Percentiles rank a stretch among this genome's conserved stretches.
Evolutionary conservation across 2,113 vertebrate species (phyloP).

Genomic region (Archocentrus centrarchus): DNA sequence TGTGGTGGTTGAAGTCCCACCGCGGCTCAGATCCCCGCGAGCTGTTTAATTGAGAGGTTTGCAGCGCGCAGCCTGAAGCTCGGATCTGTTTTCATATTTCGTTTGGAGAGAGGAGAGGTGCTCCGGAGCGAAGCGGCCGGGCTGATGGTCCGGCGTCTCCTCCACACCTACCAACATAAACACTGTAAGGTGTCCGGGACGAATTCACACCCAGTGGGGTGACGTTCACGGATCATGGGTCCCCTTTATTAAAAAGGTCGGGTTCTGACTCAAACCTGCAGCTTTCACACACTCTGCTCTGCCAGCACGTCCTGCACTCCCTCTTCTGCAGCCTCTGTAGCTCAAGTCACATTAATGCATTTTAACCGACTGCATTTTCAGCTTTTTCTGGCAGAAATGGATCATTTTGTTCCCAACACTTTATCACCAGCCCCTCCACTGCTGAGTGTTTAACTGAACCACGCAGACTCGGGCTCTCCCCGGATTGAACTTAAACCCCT

Average conservation of each 20-base stretch:
- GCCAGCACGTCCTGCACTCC: slow-evolving; percentile 14
- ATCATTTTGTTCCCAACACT: neutral
- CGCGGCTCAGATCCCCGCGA: neutral
- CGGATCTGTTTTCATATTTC: neutral
- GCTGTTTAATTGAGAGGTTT: slow-evolving; percentile 16
- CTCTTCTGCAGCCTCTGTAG: neutral
- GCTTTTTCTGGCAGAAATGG: neutral
- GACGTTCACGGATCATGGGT: neutral
- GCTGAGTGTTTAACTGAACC: neutral
- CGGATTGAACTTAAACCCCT: slow-evolving; percentile 25
- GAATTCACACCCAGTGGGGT: neutral
- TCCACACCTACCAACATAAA: slow-evolving; percentile 16
- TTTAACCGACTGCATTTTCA: neutral
- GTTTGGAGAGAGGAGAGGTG: neutral
- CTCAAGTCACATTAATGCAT: neutral
- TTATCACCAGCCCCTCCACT: neutral
- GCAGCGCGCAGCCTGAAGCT: neutral
- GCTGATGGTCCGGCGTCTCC: neutral
- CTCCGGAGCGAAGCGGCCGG: neutral
- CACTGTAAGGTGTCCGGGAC: neutral
- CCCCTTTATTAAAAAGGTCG: neutral
- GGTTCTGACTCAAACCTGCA: neutral
- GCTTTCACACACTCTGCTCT: slow-evolving; percentile 43
- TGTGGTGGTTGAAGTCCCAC: neutral
- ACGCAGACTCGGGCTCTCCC: neutral